Percentiles rank a stretch among this genome's conserved stretches.
Conservation (phyloP, 1,140 invertebrate genomes). For the Brevipalpus yothersi region DNA sequence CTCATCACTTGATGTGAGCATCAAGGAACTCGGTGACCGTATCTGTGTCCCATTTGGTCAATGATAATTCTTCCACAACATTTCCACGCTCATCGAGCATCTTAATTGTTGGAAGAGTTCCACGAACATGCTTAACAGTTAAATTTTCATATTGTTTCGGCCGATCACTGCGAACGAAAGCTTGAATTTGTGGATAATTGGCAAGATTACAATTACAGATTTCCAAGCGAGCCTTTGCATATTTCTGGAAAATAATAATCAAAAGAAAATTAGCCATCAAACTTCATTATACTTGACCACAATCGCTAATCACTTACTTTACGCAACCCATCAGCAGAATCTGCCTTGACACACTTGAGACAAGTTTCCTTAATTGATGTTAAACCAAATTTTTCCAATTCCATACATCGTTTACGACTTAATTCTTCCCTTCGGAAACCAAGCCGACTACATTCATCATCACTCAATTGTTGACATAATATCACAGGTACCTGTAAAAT, state of each 20-base stretch:
- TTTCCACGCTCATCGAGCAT: constrained; percentile 54
- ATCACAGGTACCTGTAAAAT: too few species aligned
- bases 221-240: constrained; percentile 20
- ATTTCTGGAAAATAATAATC: constrained; percentile 23
- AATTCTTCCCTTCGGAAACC: constrained; percentile 66
- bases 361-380: constrained; percentile 44
- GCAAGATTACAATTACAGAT: constrained; percentile 23
- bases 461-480: not conserved
- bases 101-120: constrained; percentile 74
- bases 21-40: constrained; percentile 78
- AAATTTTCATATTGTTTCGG: constrained; percentile 65
- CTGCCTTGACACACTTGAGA: constrained; percentile 34
- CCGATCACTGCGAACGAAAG: constrained; percentile 57
- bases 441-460: constrained; percentile 51
- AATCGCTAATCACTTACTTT: constrained; percentile 6
- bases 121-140: constrained; percentile 62
- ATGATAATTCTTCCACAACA: constrained; percentile 33
- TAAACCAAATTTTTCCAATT: constrained; percentile 47
- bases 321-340: constrained; percentile 16
- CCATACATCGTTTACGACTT: constrained; percentile 63
- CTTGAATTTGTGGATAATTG: constrained; percentile 83
- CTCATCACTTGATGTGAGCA: constrained; percentile 4
- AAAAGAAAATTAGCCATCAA: constrained; percentile 10
- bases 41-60: constrained; percentile 72
- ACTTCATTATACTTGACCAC: not conserved